Evolutionary conservation across 2,888 invertebrate genomes (phyloP).

Genomic region (Sphaerophoria rueppellii): DNA sequence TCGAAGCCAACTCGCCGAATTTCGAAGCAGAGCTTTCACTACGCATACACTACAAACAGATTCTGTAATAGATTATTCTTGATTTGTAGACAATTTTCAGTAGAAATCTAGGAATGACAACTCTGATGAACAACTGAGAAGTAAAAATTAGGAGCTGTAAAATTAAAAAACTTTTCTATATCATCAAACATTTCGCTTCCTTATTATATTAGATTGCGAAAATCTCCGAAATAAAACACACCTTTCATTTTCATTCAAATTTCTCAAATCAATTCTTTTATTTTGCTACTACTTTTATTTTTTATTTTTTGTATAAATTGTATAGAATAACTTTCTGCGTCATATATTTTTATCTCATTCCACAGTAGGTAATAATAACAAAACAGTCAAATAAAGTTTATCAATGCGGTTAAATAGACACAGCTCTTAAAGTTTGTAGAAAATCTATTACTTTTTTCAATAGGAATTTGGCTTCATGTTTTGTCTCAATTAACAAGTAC

Average conservation of each 20-base stretch:
- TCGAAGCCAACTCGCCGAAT: no score
- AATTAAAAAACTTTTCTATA: no score
- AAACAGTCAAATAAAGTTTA: constrained; percentile 24
- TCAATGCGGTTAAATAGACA: constrained; percentile 3
- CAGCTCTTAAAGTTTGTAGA: neutral
- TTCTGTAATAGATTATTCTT: no score
- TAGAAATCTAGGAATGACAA: no score
- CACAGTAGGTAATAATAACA: constrained; percentile 17
- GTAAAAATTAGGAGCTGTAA: no score
- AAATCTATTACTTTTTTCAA: neutral
- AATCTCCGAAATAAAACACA: neutral
- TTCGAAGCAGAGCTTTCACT: no score
- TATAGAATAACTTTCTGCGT: constrained; percentile 56
- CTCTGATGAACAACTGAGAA: no score
- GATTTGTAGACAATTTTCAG: no score
- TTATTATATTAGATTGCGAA: neutral
- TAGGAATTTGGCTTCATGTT: constrained; percentile 15
- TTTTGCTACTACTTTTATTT: constrained; percentile 44
- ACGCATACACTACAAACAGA: no score
- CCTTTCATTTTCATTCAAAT: neutral
- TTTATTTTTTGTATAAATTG: constrained; percentile 64
- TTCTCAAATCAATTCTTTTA: constrained; percentile 50
- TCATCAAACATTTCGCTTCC: no score
- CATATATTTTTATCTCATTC: constrained; percentile 38
- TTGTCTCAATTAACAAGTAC: neutral